Percentiles rank a stretch among this genome's conserved stretches.
phyloP scores from a whole-genome alignment of 2,888 invertebrate genomes.

The Zelleria hepariella region DNA sequence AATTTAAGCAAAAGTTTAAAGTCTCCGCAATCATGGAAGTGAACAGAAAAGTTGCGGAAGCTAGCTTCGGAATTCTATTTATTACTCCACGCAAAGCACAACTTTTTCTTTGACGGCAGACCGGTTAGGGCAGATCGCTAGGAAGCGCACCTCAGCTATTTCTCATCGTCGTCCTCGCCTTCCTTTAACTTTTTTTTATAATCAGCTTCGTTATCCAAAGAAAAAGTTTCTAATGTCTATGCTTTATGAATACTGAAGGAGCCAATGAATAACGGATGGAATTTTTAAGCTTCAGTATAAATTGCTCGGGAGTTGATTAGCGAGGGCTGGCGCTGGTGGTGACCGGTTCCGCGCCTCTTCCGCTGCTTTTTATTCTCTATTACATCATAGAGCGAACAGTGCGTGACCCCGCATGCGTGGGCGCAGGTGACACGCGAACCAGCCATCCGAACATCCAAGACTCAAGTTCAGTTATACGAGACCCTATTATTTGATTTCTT shows the following conservation, averaged over 20 bases:
- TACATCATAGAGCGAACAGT: slow-evolving; percentile 51
- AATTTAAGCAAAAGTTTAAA: neutral
- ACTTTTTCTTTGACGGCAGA: slow-evolving; percentile 44
- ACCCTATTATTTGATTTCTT: slow-evolving; percentile 56
- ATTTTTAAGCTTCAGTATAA: slow-evolving; percentile 24
- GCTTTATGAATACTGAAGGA: slow-evolving; percentile 30
- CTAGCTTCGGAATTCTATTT: neutral
- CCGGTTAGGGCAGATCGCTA: slow-evolving; percentile 35
- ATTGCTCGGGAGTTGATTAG: slow-evolving; percentile 24
- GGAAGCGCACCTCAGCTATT: slow-evolving; percentile 37
- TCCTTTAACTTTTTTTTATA: slow-evolving; percentile 13
- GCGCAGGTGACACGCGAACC: slow-evolving; percentile 64
- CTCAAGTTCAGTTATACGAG: slow-evolving; percentile 57
- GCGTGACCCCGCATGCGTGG: slow-evolving; percentile 53
- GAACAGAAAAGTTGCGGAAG: neutral
- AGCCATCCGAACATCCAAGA: slow-evolving; percentile 40
- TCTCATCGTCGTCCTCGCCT: slow-evolving; percentile 30
- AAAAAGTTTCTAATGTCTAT: slow-evolving; percentile 26
- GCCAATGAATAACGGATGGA: slow-evolving; percentile 43
- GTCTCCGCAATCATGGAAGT: neutral
- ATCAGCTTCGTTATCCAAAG: slow-evolving; percentile 23
- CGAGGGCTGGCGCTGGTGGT: slow-evolving; percentile 18
- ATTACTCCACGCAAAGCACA: slow-evolving; percentile 17
- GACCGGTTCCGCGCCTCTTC: slow-evolving; percentile 53
- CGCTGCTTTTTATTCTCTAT: slow-evolving; percentile 53